Conservation (phyloP, 2,797 vertebrate species). For the Sebastes aleutianus region DNA sequence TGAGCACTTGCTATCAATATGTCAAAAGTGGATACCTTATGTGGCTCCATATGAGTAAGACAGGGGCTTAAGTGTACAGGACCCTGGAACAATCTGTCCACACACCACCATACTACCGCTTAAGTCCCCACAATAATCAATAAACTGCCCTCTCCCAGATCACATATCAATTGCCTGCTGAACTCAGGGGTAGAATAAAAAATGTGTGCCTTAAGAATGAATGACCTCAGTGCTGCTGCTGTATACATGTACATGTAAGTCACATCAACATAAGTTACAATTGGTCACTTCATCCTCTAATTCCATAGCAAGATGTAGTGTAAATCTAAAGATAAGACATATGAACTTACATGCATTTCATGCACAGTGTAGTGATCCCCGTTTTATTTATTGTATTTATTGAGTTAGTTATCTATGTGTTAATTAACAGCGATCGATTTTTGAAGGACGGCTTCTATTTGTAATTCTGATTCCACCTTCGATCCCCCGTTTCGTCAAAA, state of each 20-base stretch:
- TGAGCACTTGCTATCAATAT: conserved; percentile 48
- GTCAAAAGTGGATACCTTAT: conserved; percentile 63
- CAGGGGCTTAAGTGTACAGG: conserved; percentile 50
- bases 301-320: background rate
- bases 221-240: conserved; percentile 37
- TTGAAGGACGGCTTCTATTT: background rate
- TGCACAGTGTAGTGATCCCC: background rate
- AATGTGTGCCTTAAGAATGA: conserved; percentile 50
- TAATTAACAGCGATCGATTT: background rate
- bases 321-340: background rate
- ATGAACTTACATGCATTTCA: background rate
- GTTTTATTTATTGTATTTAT: background rate
- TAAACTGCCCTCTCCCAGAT: conserved; percentile 66
- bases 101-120: conserved; percentile 56
- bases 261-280: conserved; percentile 15
- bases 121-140: conserved; percentile 76
- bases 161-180: conserved; percentile 73
- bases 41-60: conserved; percentile 50
- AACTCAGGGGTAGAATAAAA: conserved; percentile 63
- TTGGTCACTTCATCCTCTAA: background rate
- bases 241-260: conserved; percentile 4
- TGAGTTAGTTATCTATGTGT: background rate
- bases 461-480: background rate
- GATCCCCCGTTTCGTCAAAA: background rate
- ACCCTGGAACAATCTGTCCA: conserved; percentile 60